These are phyloP conservation scores for Scaptomyza polygonia DNA, from an alignment of 2,888 invertebrate genomes.

Conservation along the genomic window DNA sequence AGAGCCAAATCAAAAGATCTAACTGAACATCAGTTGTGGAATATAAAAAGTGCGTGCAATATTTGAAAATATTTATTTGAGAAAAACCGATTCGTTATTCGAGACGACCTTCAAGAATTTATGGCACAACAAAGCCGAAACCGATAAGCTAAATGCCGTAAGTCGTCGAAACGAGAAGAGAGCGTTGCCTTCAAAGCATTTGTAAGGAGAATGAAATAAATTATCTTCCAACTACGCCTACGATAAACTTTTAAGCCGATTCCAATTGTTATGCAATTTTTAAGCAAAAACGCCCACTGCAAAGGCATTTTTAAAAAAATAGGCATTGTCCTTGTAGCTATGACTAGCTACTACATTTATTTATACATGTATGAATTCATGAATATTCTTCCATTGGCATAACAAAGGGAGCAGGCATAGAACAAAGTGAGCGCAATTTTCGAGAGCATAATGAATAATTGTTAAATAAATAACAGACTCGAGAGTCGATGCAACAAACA, in stretches of 20 bases:
- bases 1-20: slow-evolving; percentile 20
- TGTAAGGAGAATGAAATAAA: background rate
- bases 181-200: background rate
- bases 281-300: background rate
- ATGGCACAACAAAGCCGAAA: slow-evolving; percentile 3
- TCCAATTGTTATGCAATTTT: background rate
- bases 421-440: slow-evolving; percentile 48
- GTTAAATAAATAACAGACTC: slow-evolving; percentile 61
- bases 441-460: slow-evolving; percentile 74
- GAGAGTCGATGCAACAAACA: slow-evolving; percentile 22
- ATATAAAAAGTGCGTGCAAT: background rate
- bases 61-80: slow-evolving; percentile 5
- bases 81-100: background rate
- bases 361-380: slow-evolving; percentile 55
- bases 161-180: background rate
- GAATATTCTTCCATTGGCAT: slow-evolving; percentile 70
- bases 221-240: background rate
- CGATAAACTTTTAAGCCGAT: background rate
- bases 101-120: slow-evolving; percentile 10
- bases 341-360: slow-evolving; percentile 20
- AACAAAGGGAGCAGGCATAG: slow-evolving; percentile 38
- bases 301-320: background rate
- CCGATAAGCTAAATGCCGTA: background rate
- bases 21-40: background rate
- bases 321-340: slow-evolving; percentile 6